phyloP scores from a whole-genome alignment of 2,888 invertebrate genomes.

The Tanypteryx hageni region DNA sequence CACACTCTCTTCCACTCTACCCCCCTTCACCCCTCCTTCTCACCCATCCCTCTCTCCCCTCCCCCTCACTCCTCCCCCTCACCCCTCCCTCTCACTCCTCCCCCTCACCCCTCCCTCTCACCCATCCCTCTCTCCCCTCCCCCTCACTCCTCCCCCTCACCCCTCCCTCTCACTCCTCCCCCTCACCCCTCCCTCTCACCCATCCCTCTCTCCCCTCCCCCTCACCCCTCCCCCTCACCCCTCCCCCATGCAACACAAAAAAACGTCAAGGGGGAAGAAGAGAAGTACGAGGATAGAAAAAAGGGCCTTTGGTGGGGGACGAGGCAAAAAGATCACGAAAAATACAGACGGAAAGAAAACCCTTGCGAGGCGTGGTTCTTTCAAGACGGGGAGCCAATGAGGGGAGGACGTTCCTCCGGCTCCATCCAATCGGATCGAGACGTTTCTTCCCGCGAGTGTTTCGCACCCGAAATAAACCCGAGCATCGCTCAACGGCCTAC shows the following conservation, averaged over 20 bases:
- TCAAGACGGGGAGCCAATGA: conserved; percentile 51
- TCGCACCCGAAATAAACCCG: conserved; percentile 49
- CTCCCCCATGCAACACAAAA: not conserved
- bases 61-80: not conserved
- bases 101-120: not conserved
- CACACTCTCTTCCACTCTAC: conserved; percentile 8
- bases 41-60: not conserved
- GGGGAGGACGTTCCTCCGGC: not conserved
- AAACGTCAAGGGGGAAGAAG: not conserved
- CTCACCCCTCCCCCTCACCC: too few species aligned
- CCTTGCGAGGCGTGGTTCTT: conserved; percentile 58
- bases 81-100: not conserved
- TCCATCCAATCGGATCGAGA: conserved; percentile 17
- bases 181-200: not conserved
- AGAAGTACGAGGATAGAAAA: not conserved
- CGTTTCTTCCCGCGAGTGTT: conserved; percentile 32
- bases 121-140: too few species aligned
- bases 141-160: not conserved
- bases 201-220: not conserved
- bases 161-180: not conserved
- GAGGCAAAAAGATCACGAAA: conserved; percentile 22
- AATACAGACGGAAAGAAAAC: conserved; percentile 34
- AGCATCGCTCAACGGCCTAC: conserved; percentile 7
- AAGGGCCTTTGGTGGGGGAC: not conserved
- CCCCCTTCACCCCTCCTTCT: not conserved